These are phyloP conservation scores for Oryzias dopingdopingensis DNA, from an alignment of 2,797 vertebrate species.

Conservation along the genomic window DNA sequence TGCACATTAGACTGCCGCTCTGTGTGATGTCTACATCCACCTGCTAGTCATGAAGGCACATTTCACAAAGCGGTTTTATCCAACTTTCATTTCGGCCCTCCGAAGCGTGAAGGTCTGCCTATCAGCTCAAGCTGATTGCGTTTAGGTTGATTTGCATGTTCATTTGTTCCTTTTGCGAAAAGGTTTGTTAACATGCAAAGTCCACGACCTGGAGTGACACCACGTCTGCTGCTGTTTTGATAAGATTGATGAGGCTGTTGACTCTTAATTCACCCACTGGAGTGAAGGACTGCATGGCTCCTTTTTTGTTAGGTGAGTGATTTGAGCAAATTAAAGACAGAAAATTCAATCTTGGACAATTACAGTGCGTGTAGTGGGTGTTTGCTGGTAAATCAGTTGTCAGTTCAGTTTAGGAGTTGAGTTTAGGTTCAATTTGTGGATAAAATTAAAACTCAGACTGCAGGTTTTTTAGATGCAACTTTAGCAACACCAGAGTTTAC, in stretches of 20 bases:
- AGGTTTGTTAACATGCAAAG: conserved; percentile 63
- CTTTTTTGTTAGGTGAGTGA: conserved; percentile 10
- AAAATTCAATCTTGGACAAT: conserved; percentile 31
- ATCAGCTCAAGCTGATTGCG: conserved; percentile 37
- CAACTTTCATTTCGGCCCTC: conserved; percentile 46
- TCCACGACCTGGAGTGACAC: conserved; percentile 37
- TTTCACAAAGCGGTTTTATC: conserved; percentile 46
- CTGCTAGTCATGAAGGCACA: conserved; percentile 53
- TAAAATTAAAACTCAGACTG: neutral
- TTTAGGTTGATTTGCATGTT: conserved; percentile 62
- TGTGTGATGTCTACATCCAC: conserved; percentile 36
- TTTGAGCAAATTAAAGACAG: conserved; percentile 22
- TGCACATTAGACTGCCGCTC: conserved; percentile 3
- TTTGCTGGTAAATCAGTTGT: conserved; percentile 37
- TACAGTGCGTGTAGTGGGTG: conserved; percentile 12
- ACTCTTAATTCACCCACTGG: conserved; percentile 27
- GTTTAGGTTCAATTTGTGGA: neutral
- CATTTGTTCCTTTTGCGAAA: conserved; percentile 37
- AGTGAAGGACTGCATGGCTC: neutral
- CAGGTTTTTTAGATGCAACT: neutral
- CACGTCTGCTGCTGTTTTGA: conserved; percentile 41
- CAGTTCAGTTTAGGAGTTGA: conserved; percentile 1
- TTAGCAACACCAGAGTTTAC: conserved; percentile 18
- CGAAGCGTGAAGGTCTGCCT: conserved; percentile 57
- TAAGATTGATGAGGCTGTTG: conserved; percentile 68